Base-by-base conservation (phyloP, 2,888 invertebrate genomes). In the Pyrrhia umbra region DNA sequence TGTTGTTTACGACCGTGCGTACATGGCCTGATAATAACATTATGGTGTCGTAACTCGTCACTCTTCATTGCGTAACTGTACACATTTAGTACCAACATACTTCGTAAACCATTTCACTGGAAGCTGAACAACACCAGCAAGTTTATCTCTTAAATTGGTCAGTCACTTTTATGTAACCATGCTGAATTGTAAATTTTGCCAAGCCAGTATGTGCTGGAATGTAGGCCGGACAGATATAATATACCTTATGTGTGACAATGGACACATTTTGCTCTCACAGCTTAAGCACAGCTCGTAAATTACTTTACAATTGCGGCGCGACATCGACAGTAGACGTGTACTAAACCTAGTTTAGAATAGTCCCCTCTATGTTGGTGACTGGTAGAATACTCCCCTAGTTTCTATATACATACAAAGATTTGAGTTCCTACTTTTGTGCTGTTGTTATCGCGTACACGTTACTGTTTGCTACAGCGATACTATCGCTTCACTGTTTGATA, bases 261-360 rank as follows among this genome's bases (percentile, higher is more conserved):
- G 54, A 63, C 47, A 70, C 39, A 59, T 59, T 62, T 70, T 70
- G 51, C 71, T 58, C 46, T 63, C 27, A 18, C 46, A 52, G 52
- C 59, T 64, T 56, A 63, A 27, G 40, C 23, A 54, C 43, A 46
- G 56, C 59, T 76, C 78, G 74, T 77, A 77, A 74, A 73, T 67
- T 73, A 62, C 50, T 69, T 70, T 45, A 70, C 55, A 59, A 72
- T 70, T 59, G 58, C 55, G 71, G 45, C 34, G 47, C 25, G 34
- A 34, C 34, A 34, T 18, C 63, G 63, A 75, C 58, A 34, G 40
- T 37, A 46, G 39, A 76, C 39, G 57, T 60, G 55, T 54, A 57
- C 45, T 47, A 75, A 45, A 63, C 63, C 57, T 63, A 43, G 59
- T 58, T 75, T 58, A 55, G 61, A 79, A 75, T 52, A 66, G 56